Base-by-base conservation (phyloP, 2,797 vertebrate genomes). In the Enteromius fasciolatus region DNA sequence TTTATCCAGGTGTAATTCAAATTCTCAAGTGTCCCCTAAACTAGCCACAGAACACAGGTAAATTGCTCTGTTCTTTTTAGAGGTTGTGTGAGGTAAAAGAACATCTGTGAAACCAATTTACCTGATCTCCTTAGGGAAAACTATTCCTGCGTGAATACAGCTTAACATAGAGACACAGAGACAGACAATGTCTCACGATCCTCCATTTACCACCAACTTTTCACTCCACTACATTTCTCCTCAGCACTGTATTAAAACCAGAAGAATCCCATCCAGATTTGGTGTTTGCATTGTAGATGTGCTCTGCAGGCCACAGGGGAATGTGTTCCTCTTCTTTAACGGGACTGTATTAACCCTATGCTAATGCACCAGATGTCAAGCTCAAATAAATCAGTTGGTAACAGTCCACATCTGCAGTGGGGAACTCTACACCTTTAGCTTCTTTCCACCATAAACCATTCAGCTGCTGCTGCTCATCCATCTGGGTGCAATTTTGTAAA, bases 281-380 rank as follows among this genome's bases (percentile, higher is more conserved):
- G 83, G 78, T 84, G 90, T 94, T 93, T 93, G 90, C 90, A 93
- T 91, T 90, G 89, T 87, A 87, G 90, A 90, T 90, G 90, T 86
- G 89, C 86, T 88, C 84, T 83, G 66, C 57, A 25, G 87, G 88
- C 89, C 91, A 84, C 88, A 11, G 69, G 93, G 90, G 92, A 92
- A 86, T 88, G 69, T 84, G 86, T 85, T 90, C 89, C 83, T 90
- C 85, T 90, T 85, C 87, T 90, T 92, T 92, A 92, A 89, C 90
- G 61, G 89, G 90, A 90, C 81, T 76, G 91, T 89, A 91, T 93
- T 92, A 94, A 92, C 90, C 90, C 89, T 90, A 90, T 91, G 91
- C 90, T 93, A 94, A 94, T 92, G 87, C 75, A 89, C 87, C 93
- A 93, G 91, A 92, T 93, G 92, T 89, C 90, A 88, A 90, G 90